A percentile compares a stretch with the other conserved stretches of the same genome.
phyloP scores from a whole-genome alignment of 2,797 vertebrate species.

The Cephalopachus bancanus region DNA sequence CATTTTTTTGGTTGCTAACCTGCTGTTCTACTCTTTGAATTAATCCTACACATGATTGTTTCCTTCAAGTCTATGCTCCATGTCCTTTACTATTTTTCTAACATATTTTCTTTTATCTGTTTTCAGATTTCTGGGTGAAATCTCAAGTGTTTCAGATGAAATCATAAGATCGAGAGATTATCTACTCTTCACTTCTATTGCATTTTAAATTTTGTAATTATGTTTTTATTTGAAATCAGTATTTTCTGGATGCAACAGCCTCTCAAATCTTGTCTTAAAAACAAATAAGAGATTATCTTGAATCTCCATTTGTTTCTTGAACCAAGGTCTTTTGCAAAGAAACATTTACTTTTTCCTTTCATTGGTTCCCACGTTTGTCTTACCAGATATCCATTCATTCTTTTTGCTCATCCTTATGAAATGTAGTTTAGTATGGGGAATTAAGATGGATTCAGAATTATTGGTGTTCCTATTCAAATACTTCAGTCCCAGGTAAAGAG shows the following conservation, averaged over 20 bases:
- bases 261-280: conserved; percentile 31
- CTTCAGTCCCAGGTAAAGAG: not conserved
- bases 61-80: not conserved
- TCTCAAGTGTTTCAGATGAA: not conserved
- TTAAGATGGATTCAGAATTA: not conserved
- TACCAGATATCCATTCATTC: not conserved
- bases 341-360: not conserved
- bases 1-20: not conserved
- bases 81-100: not conserved
- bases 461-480: not conserved
- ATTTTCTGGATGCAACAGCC: not conserved
- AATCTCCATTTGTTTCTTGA: not conserved
- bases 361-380: not conserved
- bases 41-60: not conserved
- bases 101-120: not conserved
- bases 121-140: not conserved
- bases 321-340: conserved; percentile 13
- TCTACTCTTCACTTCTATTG: not conserved
- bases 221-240: conserved; percentile 23
- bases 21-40: not conserved
- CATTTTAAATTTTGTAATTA: not conserved
- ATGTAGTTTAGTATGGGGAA: not conserved
- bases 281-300: not conserved
- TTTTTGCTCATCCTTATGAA: not conserved
- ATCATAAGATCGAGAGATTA: not conserved